Base-by-base conservation (phyloP, 2,797 vertebrate species). In the Tenualosa thibaudeaui region DNA sequence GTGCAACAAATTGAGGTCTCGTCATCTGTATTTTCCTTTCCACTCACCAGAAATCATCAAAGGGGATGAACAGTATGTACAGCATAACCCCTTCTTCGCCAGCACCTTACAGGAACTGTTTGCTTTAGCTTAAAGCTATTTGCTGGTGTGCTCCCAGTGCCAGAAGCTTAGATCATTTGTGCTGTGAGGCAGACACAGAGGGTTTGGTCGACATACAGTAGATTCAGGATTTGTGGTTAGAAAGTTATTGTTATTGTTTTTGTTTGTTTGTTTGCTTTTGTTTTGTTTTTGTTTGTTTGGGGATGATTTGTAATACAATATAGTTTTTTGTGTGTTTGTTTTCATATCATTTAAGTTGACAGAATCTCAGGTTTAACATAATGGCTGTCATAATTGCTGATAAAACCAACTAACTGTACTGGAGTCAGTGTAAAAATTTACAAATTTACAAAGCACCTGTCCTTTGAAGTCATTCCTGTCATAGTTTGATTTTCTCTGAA, bases 1-100 rank as follows among this genome's bases (percentile, higher is more conserved):
- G 62, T 49, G 46, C 37, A 43, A 50, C 83, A 84, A 37, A 81
- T 81, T 78, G 68, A 78, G 40, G 71, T 78, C 71, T 78, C 46
- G 71, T 78, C 71, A 78, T 78, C 71, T 78, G 71, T 78, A 46
- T 78, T 78, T 46, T 43, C 37, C 17, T 43, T 78, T 46, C 71
- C 17, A 78, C 71, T 78, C 37, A 78, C 37, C 71, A 78, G 71
- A 78, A 43, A 43, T 78, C 71, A 78, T 78, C 71, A 78, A 78
- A 78, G 71, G 17, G 65, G 65, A 71, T 37, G 65, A 15, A 46
- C 12, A 65, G 65, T 15, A 68, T 37, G 65, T 75, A 78, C 71
- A 46, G 40, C 19, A 78, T 46, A 43, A 46, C 71, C 71, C 40
- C 71, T 46, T 22, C 37, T 40, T 22, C 5, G 6, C 15, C 71